Evolutionary conservation across 92 coral and sea anemone genomes (phyloP).

Genomic region (Bergia puertoricense): DNA sequence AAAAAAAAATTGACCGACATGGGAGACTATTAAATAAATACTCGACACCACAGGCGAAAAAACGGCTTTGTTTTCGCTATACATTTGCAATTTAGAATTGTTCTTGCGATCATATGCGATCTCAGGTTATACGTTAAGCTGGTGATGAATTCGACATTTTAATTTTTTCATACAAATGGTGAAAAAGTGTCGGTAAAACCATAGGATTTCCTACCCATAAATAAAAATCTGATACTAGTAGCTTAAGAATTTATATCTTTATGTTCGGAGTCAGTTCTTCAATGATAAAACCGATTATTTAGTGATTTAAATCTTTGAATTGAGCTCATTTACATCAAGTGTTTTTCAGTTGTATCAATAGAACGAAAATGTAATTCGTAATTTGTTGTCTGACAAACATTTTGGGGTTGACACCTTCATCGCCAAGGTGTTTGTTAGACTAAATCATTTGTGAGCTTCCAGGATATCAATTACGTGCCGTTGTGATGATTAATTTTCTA

Average conservation of each 20-base stretch:
- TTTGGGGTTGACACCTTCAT: neutral
- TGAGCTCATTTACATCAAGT: neutral
- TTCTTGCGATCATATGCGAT: neutral
- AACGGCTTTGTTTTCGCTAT: neutral
- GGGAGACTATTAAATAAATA: neutral
- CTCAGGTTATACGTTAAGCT: neutral
- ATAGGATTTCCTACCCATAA: neutral
- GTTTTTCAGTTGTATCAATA: neutral
- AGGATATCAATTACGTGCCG: neutral
- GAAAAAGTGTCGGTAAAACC: neutral
- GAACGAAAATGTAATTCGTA: neutral
- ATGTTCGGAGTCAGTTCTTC: too few relatives aligned
- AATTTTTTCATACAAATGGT: neutral
- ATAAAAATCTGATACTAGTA: too few relatives aligned
- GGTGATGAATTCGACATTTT: too few relatives aligned
- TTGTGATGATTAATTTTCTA: neutral
- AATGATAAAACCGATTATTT: neutral
- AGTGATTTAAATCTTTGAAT: neutral
- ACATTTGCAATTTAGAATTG: too few relatives aligned
- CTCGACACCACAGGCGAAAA: neutral
- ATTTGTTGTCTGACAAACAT: neutral
- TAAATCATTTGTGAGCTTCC: neutral
- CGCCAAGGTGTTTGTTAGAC: neutral
- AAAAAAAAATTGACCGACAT: neutral
- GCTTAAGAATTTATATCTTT: too few relatives aligned